Base-by-base conservation (phyloP, 2,113 vertebrate species). In the Chrysochloris asiatica region DNA sequence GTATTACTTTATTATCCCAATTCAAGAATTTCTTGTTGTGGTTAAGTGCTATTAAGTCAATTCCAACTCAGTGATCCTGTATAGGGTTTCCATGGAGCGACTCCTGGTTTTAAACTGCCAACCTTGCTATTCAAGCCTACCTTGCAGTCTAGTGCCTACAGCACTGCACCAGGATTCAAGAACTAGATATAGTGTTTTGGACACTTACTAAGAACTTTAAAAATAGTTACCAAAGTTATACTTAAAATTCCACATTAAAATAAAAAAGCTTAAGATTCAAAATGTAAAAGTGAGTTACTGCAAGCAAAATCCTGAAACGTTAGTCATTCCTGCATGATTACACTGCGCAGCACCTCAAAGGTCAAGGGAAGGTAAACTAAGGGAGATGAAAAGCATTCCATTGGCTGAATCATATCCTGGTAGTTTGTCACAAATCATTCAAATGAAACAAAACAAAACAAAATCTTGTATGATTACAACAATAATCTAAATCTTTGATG, bases 161-260 rank as follows among this genome's bases (percentile, higher is more conserved):
- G n/a, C n/a, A n/a, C n/a, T n/a, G n/a, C n/a, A n/a, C n/a, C n/a
- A n/a, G n/a, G n/a, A 93, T n/a, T 81, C 61, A 95, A 95, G 21
- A 94, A 81, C 11, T 67, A 81, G 77, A 88, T n/a, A 21, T 26
- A 84, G 6, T 16, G 75, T 61, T 41, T 75, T n/a, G n/a, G n/a
- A 92, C 2, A 56, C 21, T 61, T 90, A 5, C 89, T 61, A 88
- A 90, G 59, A 88, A n/a, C 2, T 86, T 96, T 56, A 88, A 87
- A 83, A 91, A 92, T 41, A 84, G 84, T 69, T 86, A 61, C 11
- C 72, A 94, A 71, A 61, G 78, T 63, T 90, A 84, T 12, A 78
- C 69, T 90, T 82, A 81, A 92, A 88, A 83, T 87, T 91, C 45
- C 56, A 91, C 43, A 43, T 54, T 87, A 73, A 95, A 86, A 92